These are phyloP conservation scores for Triops longicaudatus DNA, from an alignment of 1,140 invertebrate genomes.

Conservation along the genomic window DNA sequence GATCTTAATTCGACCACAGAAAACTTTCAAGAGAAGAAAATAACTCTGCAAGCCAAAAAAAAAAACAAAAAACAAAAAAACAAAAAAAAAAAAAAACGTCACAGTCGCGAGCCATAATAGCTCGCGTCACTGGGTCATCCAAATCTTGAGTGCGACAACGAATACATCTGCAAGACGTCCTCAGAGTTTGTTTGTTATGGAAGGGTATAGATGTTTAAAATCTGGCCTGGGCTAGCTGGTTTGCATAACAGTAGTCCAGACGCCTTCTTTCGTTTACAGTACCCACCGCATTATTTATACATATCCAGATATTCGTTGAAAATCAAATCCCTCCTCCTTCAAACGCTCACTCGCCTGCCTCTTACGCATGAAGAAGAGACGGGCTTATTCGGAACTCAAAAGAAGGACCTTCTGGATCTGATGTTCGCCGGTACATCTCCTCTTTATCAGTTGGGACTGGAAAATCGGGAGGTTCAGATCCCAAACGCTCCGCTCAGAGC, in stretches of 20 bases:
- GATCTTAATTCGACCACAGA: background rate
- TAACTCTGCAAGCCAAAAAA: background rate
- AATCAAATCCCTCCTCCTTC: background rate
- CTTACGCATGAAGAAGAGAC: background rate
- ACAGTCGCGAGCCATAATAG: background rate
- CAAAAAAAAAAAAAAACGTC: background rate
- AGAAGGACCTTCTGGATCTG: background rate
- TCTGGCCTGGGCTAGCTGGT: background rate
- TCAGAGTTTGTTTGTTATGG: background rate
- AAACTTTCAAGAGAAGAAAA: background rate
- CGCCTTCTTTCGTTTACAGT: constrained; percentile 11
- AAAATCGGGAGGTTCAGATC: background rate
- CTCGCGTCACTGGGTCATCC: background rate
- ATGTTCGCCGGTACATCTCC: background rate
- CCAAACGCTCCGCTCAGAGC: background rate
- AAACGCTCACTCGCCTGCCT: background rate
- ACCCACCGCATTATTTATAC: background rate
- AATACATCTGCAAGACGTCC: background rate
- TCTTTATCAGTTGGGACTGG: background rate
- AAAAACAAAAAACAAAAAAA: background rate
- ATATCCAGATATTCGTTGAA: background rate
- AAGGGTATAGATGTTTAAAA: background rate
- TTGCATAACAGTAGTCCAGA: background rate
- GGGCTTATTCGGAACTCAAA: background rate
- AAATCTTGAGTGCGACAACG: background rate